These are phyloP conservation scores for Mastomys natalensis DNA, from an alignment of 2,113 vertebrate species.

Conservation along the genomic window DNA sequence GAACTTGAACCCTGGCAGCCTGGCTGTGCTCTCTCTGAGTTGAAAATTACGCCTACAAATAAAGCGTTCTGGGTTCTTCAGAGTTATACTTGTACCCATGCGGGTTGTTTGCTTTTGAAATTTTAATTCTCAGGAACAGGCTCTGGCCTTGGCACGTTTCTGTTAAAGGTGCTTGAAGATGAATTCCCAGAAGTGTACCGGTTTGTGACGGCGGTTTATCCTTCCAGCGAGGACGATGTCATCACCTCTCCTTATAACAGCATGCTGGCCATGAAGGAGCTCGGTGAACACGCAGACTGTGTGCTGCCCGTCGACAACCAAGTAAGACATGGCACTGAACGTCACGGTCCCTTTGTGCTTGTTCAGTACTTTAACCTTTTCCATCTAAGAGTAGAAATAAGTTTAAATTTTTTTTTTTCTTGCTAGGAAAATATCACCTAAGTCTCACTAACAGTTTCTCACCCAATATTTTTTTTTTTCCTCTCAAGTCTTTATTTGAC, in stretches of 20 bases:
- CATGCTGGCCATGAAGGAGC: conserved; percentile 96
- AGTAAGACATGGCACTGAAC: conserved; percentile 85
- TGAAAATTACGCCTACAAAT: conserved; percentile 40
- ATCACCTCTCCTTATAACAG: conserved; percentile 99
- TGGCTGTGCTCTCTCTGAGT: background rate
- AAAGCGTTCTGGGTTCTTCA: background rate
- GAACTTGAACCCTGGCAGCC: background rate
- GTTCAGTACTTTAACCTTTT: background rate
- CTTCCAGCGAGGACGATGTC: conserved; percentile 96
- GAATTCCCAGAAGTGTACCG: conserved; percentile 97
- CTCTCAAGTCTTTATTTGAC: conserved; percentile 93
- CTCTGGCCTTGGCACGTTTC: conserved; percentile 96
- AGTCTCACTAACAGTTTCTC: conserved; percentile 64
- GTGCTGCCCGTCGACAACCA: conserved; percentile 97
- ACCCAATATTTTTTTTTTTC: conserved; percentile 50
- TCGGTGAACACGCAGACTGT: conserved; percentile 96
- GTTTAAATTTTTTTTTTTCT: conserved; percentile 36
- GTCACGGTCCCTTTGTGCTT: conserved; percentile 22
- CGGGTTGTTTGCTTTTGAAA: conserved; percentile 66
- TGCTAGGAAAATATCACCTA: conserved; percentile 14
- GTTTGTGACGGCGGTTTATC: conserved; percentile 95
- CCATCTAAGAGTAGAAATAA: conserved; percentile 33
- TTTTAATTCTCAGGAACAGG: conserved; percentile 92
- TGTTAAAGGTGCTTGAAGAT: conserved; percentile 94
- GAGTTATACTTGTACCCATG: background rate